A percentile compares a stretch with the other conserved stretches of the same genome.
Evolutionary conservation across 2,888 invertebrate genomes (phyloP).

Genomic region (Epinotia ramella): DNA sequence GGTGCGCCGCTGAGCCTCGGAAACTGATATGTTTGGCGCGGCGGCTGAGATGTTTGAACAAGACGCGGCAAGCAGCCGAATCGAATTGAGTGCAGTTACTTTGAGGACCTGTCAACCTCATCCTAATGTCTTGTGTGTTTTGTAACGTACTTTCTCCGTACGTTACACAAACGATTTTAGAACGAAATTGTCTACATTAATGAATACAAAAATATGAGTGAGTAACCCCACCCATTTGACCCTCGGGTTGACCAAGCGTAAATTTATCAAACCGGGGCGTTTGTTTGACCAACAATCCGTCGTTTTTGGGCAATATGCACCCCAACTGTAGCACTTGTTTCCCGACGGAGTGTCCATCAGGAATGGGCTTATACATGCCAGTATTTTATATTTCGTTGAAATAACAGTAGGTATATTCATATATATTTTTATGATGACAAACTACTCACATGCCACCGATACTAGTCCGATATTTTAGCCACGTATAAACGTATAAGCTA

Average conservation of each 20-base stretch:
- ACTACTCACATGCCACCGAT: background rate
- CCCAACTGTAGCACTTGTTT: conserved; percentile 32
- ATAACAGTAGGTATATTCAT: too few species aligned
- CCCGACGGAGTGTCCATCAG: conserved; percentile 36
- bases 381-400: conserved; percentile 5
- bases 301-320: conserved; percentile 43
- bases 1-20: conserved; percentile 68
- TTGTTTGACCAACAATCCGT: conserved; percentile 45
- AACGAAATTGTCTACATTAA: background rate
- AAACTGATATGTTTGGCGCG: conserved; percentile 80
- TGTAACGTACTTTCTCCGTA: conserved; percentile 17
- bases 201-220: conserved; percentile 27
- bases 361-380: conserved; percentile 22
- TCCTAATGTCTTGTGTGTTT: conserved; percentile 41
- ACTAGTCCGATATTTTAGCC: background rate
- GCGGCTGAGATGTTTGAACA: conserved; percentile 73
- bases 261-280: conserved; percentile 43
- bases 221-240: conserved; percentile 33
- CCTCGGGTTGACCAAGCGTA: conserved; percentile 40
- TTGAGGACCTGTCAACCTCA: conserved; percentile 57
- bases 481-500: conserved; percentile 50
- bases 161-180: conserved; percentile 7
- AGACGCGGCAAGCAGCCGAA: conserved; percentile 63
- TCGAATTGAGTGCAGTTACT: conserved; percentile 74
- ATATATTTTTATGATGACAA: too few species aligned